Evolutionary conservation across 2,888 invertebrate species (phyloP).

Genomic region (Drosophila hawaiiensis): DNA sequence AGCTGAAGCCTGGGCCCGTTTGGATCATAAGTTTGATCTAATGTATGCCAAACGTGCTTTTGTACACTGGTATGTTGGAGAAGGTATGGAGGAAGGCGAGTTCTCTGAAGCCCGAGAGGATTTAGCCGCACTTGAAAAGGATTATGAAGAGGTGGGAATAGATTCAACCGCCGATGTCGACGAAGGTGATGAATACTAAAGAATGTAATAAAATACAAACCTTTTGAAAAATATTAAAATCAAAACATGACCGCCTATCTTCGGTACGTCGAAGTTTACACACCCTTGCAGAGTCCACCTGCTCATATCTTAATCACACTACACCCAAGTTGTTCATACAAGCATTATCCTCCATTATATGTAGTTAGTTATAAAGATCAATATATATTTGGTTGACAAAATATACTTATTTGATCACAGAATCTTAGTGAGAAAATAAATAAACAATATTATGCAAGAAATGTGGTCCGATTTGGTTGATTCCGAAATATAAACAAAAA

Average conservation of each 20-base stretch:
- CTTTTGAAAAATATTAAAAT: neutral
- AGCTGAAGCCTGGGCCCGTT: conserved; percentile 97
- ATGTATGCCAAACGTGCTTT: conserved; percentile 99
- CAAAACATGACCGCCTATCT: neutral
- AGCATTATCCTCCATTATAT: neutral
- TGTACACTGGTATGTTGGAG: conserved; percentile 96
- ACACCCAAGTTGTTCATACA: neutral
- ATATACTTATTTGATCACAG: neutral
- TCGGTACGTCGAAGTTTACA: neutral
- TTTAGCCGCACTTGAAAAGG: conserved; percentile 92
- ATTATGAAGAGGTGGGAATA: conserved; percentile 92
- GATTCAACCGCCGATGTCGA: conserved; percentile 90
- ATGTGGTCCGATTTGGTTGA: neutral
- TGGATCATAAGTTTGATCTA: conserved; percentile 97
- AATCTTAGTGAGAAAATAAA: neutral
- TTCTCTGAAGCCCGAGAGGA: conserved; percentile 95
- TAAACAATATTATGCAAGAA: neutral
- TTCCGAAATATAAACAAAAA: neutral
- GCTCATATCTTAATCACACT: neutral
- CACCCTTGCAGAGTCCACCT: neutral
- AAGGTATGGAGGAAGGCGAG: conserved; percentile 95
- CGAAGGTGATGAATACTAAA: conserved; percentile 90
- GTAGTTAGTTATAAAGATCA: neutral
- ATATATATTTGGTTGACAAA: neutral
- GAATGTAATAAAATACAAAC: neutral